These are phyloP conservation scores for Boloria selene DNA, from an alignment of 2,888 invertebrate genomes.

Conservation along the genomic window DNA sequence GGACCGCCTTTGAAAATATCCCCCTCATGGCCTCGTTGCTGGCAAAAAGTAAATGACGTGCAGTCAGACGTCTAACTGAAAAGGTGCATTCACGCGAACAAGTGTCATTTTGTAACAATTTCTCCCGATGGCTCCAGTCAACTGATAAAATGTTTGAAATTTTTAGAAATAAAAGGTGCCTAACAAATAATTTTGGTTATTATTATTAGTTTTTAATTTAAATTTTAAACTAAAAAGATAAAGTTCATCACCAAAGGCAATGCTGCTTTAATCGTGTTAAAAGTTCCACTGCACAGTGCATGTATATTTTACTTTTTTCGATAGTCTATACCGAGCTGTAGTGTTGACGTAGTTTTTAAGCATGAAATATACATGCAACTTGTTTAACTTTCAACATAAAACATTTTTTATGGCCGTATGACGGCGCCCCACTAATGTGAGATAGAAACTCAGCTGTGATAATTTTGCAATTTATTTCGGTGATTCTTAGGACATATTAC, in stretches of 20 bases:
- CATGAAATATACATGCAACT: slow-evolving; percentile 16
- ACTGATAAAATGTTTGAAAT: background rate
- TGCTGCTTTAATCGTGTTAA: slow-evolving; percentile 3
- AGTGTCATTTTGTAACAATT: slow-evolving; percentile 15
- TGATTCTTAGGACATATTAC: background rate
- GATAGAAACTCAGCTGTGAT: slow-evolving; percentile 16
- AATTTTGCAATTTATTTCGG: background rate
- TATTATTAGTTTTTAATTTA: background rate
- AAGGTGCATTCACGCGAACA: slow-evolving; percentile 32
- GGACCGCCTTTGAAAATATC: slow-evolving; percentile 36
- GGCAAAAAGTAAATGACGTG: slow-evolving; percentile 55
- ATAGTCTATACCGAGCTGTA: slow-evolving; percentile 7
- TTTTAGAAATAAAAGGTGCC: background rate
- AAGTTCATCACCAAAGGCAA: background rate
- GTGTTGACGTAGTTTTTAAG: slow-evolving; percentile 15
- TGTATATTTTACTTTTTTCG: slow-evolving; percentile 19
- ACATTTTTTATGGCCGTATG: slow-evolving; percentile 14
- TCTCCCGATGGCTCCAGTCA: background rate
- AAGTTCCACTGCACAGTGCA: slow-evolving; percentile 8
- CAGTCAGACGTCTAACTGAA: slow-evolving; percentile 41
- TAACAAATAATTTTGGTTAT: too few relatives aligned
- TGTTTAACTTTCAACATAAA: slow-evolving; percentile 21
- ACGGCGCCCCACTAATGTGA: slow-evolving; percentile 6
- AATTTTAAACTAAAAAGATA: background rate
- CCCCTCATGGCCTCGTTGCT: slow-evolving; percentile 40